These are phyloP conservation scores for Poecilia gillii DNA, from an alignment of 2,797 vertebrate species.

Conservation along the genomic window DNA sequence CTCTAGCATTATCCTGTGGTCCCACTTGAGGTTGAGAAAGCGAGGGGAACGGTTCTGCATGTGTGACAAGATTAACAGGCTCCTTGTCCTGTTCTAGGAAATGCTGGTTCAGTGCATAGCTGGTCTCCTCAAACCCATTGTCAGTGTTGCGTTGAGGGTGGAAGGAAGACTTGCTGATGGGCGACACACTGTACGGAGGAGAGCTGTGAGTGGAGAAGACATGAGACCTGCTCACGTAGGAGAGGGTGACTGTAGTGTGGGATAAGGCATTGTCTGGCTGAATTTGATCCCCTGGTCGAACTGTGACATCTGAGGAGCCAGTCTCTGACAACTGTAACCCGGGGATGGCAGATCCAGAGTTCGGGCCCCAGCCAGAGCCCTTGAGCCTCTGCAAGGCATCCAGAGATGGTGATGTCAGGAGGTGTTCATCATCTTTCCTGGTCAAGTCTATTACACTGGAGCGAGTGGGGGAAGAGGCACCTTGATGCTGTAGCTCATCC, in stretches of 20 bases:
- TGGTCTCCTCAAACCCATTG: slow-evolving; percentile 54
- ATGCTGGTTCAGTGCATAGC: slow-evolving; percentile 65
- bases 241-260: slow-evolving; percentile 85
- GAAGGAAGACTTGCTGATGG: slow-evolving; percentile 73
- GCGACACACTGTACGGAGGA: slow-evolving; percentile 66
- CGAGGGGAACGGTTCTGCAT: slow-evolving; percentile 59
- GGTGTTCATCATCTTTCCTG: slow-evolving; percentile 69
- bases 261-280: slow-evolving; percentile 82
- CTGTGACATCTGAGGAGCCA: slow-evolving; percentile 46
- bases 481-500: slow-evolving; percentile 81
- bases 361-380: slow-evolving; percentile 72
- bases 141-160: slow-evolving; percentile 65
- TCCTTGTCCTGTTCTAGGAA: slow-evolving; percentile 62
- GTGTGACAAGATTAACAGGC: slow-evolving; percentile 63
- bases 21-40: slow-evolving; percentile 59
- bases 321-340: slow-evolving; percentile 65
- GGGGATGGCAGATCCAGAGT: slow-evolving; percentile 54
- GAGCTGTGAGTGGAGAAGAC: slow-evolving; percentile 74
- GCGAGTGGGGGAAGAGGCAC: slow-evolving; percentile 73
- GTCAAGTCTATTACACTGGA: slow-evolving; percentile 74
- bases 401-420: slow-evolving; percentile 60
- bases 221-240: slow-evolving; percentile 84
- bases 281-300: slow-evolving; percentile 71
- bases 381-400: slow-evolving; percentile 68
- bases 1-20: slow-evolving; percentile 40